These are phyloP conservation scores for Caretta caretta DNA, from an alignment of 2,113 vertebrate species.

Conservation along the genomic window DNA sequence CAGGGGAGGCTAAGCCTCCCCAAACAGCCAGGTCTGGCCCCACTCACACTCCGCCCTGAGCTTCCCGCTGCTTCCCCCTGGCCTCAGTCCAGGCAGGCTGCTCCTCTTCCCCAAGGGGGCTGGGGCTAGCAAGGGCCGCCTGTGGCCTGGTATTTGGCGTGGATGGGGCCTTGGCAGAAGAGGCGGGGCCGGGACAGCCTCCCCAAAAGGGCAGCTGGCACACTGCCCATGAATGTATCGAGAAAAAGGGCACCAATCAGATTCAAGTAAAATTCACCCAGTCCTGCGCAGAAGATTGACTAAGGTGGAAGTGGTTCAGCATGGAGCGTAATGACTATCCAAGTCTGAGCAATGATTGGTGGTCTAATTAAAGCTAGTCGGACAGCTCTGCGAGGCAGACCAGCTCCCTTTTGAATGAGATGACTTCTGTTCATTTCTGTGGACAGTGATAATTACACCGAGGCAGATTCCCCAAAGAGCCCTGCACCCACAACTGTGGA, in stretches of 20 bases:
- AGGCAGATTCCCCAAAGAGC: neutral
- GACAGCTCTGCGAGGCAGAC: neutral
- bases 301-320: neutral
- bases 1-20: too few relatives aligned
- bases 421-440: slow-evolving; percentile 35
- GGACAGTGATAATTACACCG: neutral
- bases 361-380: slow-evolving; percentile 59
- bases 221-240: neutral
- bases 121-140: too few relatives aligned
- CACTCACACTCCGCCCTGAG: too few relatives aligned
- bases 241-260: neutral
- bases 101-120: too few relatives aligned
- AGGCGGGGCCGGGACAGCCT: too few relatives aligned
- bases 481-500: fast-evolving
- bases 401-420: neutral
- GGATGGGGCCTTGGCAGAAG: too few relatives aligned
- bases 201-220: too few relatives aligned
- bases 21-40: too few relatives aligned
- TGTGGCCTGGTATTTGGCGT: too few relatives aligned
- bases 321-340: neutral
- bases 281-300: fast-evolving
- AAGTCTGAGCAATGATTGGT: neutral
- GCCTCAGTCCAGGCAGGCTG: too few relatives aligned
- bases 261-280: neutral
- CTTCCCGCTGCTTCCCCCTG: too few relatives aligned